Conservation (phyloP, 1,140 invertebrate genomes). For the Bicyclus anynana region DNA sequence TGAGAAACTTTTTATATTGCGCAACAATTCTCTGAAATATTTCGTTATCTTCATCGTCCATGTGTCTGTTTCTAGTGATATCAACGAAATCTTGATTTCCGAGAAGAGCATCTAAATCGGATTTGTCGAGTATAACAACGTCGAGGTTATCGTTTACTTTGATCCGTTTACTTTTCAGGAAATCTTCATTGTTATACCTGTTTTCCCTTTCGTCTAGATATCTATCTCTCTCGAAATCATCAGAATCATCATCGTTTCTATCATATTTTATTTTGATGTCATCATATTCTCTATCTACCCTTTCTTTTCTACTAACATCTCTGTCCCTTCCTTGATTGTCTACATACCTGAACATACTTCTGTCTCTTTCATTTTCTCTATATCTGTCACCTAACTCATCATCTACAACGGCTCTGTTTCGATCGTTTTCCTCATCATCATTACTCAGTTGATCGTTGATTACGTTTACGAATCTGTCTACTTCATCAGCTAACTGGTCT, state of each 20-base stretch:
- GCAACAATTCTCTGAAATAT: background rate
- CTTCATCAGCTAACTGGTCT: slow-evolving; percentile 12
- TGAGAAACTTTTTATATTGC: background rate
- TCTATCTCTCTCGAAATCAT: background rate
- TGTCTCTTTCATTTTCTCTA: background rate
- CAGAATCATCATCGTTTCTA: background rate
- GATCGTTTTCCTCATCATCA: background rate
- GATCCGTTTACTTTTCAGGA: background rate
- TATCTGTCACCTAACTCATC: background rate
- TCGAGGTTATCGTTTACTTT: slow-evolving; percentile 5
- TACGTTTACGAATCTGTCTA: slow-evolving; percentile 15
- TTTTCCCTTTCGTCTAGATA: background rate
- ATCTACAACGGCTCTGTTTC: background rate
- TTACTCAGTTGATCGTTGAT: slow-evolving; percentile 13
- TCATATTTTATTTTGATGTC: background rate
- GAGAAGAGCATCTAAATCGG: slow-evolving; percentile 1
- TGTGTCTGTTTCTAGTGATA: background rate
- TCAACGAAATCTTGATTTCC: slow-evolving; percentile 2
- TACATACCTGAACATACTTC: background rate
- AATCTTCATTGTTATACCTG: background rate
- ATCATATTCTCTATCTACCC: background rate
- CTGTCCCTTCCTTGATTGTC: background rate
- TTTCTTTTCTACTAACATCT: background rate
- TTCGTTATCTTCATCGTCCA: background rate
- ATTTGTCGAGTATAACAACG: slow-evolving; percentile 1